Percentiles rank a stretch among this genome's conserved stretches.
Conservation (phyloP, 2,113 vertebrate species). For the Dunckerocampus dactyliophorus region DNA sequence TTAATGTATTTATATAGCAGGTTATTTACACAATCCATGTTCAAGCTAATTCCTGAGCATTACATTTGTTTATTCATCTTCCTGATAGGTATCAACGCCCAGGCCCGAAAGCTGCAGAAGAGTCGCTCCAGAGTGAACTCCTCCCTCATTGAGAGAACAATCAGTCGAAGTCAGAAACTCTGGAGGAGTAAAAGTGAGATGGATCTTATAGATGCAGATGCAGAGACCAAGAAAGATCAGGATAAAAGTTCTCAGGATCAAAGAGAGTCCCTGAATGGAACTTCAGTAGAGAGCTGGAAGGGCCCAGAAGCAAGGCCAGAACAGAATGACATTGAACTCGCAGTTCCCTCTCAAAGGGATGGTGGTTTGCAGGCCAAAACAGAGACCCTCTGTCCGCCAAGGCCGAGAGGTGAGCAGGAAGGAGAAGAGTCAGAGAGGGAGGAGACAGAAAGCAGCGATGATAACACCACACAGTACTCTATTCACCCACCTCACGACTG, state of each 20-base stretch:
- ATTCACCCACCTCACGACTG: conserved; percentile 77
- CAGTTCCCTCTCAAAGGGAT: conserved; percentile 13
- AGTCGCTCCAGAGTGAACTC: conserved; percentile 75
- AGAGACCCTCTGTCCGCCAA: conserved; percentile 51
- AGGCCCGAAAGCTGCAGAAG: conserved; percentile 80
- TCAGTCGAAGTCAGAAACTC: conserved; percentile 41
- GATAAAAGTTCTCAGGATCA: background rate
- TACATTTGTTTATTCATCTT: conserved; percentile 12
- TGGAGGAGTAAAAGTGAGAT: conserved; percentile 74
- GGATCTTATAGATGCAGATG: conserved; percentile 54
- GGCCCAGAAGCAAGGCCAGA: background rate
- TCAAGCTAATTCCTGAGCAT: background rate
- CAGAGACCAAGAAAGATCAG: conserved; percentile 18
- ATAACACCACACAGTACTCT: conserved; percentile 74
- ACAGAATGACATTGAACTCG: conserved; percentile 33
- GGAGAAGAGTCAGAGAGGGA: conserved; percentile 67
- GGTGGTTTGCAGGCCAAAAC: conserved; percentile 31
- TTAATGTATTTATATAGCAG: conserved; percentile 18
- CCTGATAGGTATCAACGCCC: conserved; percentile 75
- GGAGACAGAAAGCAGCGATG: conserved; percentile 76
- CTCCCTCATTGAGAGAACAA: conserved; percentile 49
- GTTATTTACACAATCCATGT: conserved; percentile 1
- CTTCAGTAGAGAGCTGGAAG: conserved; percentile 8
- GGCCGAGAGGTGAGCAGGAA: conserved; percentile 47
- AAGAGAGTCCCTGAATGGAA: conserved; percentile 11